These are phyloP conservation scores for Lithophane semibrunnea DNA, from an alignment of 2,888 invertebrate genomes.

Conservation along the genomic window DNA sequence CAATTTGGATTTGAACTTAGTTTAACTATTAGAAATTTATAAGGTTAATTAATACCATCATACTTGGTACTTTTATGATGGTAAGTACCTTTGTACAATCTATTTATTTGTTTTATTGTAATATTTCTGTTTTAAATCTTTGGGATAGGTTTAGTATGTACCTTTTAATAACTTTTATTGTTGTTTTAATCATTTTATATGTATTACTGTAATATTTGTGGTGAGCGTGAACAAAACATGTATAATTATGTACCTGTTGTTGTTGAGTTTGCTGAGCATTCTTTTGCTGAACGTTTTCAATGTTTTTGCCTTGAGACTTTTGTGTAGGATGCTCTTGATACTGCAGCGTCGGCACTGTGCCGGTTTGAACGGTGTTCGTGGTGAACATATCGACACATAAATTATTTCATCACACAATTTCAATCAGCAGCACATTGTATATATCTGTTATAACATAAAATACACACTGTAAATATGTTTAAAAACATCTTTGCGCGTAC, in stretches of 20 bases:
- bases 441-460: constrained; percentile 70
- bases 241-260: constrained; percentile 64
- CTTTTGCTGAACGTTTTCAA: constrained; percentile 92
- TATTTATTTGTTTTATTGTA: neutral
- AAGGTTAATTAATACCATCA: too few relatives aligned
- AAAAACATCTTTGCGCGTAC: constrained; percentile 63
- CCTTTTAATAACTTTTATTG: neutral
- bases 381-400: constrained; percentile 88
- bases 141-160: neutral
- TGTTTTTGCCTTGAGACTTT: constrained; percentile 91
- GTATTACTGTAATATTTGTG: neutral
- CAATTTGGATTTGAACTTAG: neutral
- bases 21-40: neutral
- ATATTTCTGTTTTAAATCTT: neutral
- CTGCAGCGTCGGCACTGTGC: constrained; percentile 91
- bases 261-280: constrained; percentile 87
- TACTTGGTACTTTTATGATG: too few relatives aligned
- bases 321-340: constrained; percentile 92
- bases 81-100: neutral
- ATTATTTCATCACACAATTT: constrained; percentile 66
- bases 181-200: neutral
- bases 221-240: neutral
- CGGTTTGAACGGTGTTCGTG: constrained; percentile 91
- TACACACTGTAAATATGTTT: constrained; percentile 51
- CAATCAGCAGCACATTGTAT: constrained; percentile 70